Evolutionary conservation across 2,888 invertebrate species (phyloP), one percentile per base, ranked within the genome.

Genomic region (Phalangium opilio): DNA sequence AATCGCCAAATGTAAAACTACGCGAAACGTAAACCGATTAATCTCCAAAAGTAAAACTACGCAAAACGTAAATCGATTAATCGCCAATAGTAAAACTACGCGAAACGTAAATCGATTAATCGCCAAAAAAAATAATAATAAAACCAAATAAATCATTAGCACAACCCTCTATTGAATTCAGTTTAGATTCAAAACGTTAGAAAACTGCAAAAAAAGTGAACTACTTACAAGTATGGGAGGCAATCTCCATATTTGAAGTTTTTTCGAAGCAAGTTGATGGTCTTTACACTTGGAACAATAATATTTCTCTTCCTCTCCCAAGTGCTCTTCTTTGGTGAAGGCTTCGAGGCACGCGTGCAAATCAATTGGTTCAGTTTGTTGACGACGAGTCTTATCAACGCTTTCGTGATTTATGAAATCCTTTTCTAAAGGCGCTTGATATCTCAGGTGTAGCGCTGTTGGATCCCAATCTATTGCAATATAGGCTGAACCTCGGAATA

Each of bases 401-500:
- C 84, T 83, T 57, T 73, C 70, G 66, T 90, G 82, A 62, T 84
- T 84, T 32, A 74, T 69, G 69, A 76, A 80, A 51, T 79, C 74
- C 70, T 75, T 73, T 66, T 84, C 84, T 58, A 79, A 68, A 2
- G 80, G 78, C 59, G 77, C 75, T 68, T 84, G 83, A 69, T 86
- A 90, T 35, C 89, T 75, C 58, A 91, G 75, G 69, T 91, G 90
- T 58, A 90, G 71, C 41, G 90, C 89, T 0, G 89, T 89, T 50
- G 87, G 87, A 67, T 91, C 89, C 90, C 91, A 91, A 71, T 91
- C 90, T 52, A 91, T 80, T 53, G 87, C 86, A 55, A 90, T 73
- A 62, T 74, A 69, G n/a, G 63, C 63, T 40, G 58, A 61, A 21
- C 60, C 55, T 44, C 62, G 62, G 47, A 63, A 65, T 51, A 63